Conservation (phyloP, 2,113 vertebrate genomes). For the Pipra filicauda region DNA sequence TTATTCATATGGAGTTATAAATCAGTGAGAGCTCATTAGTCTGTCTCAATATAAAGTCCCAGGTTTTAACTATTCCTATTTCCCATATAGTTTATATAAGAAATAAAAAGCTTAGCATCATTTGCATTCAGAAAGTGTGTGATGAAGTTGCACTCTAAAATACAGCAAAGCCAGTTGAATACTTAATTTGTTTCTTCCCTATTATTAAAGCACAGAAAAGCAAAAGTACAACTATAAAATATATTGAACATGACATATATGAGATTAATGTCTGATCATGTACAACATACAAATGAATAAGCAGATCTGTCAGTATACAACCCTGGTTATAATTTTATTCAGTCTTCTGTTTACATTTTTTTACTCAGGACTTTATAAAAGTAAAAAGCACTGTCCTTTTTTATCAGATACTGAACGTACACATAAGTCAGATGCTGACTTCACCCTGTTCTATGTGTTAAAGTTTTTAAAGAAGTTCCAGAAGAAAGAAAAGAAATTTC, state of each 20-base stretch:
- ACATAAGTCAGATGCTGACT: not conserved
- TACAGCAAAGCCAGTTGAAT: not conserved
- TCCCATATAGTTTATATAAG: not conserved
- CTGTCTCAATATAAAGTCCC: not conserved
- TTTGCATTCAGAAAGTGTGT: not conserved
- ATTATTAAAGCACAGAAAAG: not conserved
- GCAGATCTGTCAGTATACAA: not conserved
- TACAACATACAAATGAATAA: not conserved
- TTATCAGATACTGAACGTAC: not conserved
- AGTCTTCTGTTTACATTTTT: not conserved
- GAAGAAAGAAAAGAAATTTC: not conserved
- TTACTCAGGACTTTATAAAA: not conserved
- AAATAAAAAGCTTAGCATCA: not conserved
- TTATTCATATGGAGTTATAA: not conserved
- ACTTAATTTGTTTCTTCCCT: not conserved
- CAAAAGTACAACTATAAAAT: not conserved
- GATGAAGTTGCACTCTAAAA: constrained; percentile 1
- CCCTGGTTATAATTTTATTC: not conserved
- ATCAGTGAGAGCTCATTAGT: not conserved
- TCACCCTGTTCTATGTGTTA: fast-evolving
- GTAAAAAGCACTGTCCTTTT: not conserved
- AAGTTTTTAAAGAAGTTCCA: not conserved
- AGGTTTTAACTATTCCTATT: constrained; percentile 6
- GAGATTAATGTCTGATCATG: not conserved
- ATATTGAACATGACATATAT: not conserved